Base-by-base conservation (phyloP, 2,888 invertebrate species). In the Diarsia brunnea region DNA sequence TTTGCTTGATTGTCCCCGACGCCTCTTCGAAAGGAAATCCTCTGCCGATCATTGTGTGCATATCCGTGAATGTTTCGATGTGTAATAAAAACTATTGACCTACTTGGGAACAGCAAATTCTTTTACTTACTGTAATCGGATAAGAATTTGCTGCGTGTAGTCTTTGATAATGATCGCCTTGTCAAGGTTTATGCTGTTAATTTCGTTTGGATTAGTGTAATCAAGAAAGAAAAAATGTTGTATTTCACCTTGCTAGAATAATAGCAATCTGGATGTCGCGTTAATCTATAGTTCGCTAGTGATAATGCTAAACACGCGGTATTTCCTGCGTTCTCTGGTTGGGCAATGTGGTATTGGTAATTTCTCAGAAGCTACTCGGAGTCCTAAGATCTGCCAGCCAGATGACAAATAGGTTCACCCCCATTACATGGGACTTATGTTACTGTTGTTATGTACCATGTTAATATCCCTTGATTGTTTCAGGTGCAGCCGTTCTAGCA, bases 401-500 rank as follows among this genome's bases (percentile, higher is more conserved):
- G 4, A 38, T 63, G 4, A 1, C 61, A 58, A 49, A n/a, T 38
- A 63, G 38, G 21, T 38, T 38, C 12, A 8, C 38, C 38, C 61
- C 38, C 1, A 61, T 61, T 14, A 38, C 2, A 38, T 14, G 1
- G 60, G 21, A 38, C 21, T 38, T 38, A 7, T 38, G 38, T 38
- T 38, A 38, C 38, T 27, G 27, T 27, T 58, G 1, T 58, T 19
- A 58, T 19, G 27, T 63, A n/a, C 43, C 43, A 63, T 43, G 7
- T 19, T 51, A 53, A 61, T 60, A 27, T 11, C 3, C 24, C 8
- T n/a, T 45, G 10, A 10, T 61, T 45, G n/a, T 93, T 92, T 4
- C 91, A 96, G 96, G 96, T 92, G 77, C 87, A 1, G 92, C 96
- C 49, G 95, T 96, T 0, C 82, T 96, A 51, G 61, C 65, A 14